These are phyloP conservation scores for Priocnemis perturbator DNA, from an alignment of 2,888 invertebrate species.

Conservation along the genomic window DNA sequence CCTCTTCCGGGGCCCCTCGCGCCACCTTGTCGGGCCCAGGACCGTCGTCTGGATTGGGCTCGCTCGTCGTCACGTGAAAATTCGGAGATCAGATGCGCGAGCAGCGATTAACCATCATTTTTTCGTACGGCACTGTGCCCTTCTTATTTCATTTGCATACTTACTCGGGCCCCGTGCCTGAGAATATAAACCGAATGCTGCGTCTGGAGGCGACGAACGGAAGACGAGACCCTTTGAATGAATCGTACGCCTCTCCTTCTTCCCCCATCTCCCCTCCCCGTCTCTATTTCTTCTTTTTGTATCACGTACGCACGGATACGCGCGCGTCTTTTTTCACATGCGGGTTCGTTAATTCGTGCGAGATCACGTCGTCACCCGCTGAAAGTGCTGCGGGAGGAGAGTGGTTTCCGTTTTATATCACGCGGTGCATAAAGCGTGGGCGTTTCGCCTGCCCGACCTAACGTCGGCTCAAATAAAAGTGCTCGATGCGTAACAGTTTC, in stretches of 20 bases:
- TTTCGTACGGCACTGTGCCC: constrained; percentile 32
- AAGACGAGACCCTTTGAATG: constrained; percentile 55
- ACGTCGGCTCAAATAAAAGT: not conserved
- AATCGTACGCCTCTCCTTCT: constrained; percentile 41
- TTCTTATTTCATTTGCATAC: constrained; percentile 64
- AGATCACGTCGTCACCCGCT: constrained; percentile 60
- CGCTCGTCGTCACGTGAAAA: not conserved
- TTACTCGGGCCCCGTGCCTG: constrained; percentile 53
- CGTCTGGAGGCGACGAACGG: constrained; percentile 48
- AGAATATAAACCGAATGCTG: constrained; percentile 50
- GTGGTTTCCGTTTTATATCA: constrained; percentile 32
- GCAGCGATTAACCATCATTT: not conserved
- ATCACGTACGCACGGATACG: constrained; percentile 34
- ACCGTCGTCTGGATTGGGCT: constrained; percentile 16
- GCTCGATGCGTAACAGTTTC: too few species aligned
- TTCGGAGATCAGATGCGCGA: too few species aligned
- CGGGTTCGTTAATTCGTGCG: constrained; percentile 67
- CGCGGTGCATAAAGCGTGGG: too few species aligned
- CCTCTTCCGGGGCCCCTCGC: constrained; percentile 53
- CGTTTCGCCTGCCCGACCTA: too few species aligned
- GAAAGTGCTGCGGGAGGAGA: constrained; percentile 45
- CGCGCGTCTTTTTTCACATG: constrained; percentile 54
- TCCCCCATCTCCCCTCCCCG: constrained; percentile 19
- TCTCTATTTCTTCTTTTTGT: constrained; percentile 40
- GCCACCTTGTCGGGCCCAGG: constrained; percentile 48